Evolutionary conservation across 1,140 invertebrate genomes (phyloP), one percentile per base, ranked within the genome.

Genomic region (Drosophila mojavensis): DNA sequence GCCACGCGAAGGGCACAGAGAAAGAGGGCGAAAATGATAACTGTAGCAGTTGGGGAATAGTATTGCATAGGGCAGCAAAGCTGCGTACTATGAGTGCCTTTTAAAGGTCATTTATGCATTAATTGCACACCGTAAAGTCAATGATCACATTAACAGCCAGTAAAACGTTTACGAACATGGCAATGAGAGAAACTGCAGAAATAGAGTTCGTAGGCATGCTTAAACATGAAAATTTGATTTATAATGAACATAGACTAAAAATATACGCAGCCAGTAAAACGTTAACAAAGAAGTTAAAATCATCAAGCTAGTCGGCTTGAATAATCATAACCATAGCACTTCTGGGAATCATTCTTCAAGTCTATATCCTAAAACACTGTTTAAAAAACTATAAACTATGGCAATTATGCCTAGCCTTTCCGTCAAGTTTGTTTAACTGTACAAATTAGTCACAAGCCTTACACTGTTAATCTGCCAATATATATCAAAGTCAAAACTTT

Each of bases 401-500:
- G 6, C 36, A 33, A 33, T 33, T 33, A 33, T 17, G 15, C 1
- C 6, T 17, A 17, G 4, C 7, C 43, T 17, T 15, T 20, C 5
- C n/a, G 17, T 9, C n/a, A 47, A 17, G 15, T 4, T 17, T n/a
- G n/a, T 4, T 15, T 17, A 7, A 47, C 5, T 65, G 62, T 47
- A 7, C 48, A 65, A 65, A 65, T 56, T 59, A 59, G 28, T 51
- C n/a, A 36, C 17, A 50, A 28, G 4, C 58, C 17, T 43, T 60
- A 30, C 24, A 30, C 24, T 30, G 43, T 60, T 17, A 30, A 39
- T n/a, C 28, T 43, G 55, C 41, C 24, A n/a, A 59, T 51, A 51
- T 59, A 28, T 43, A 33, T 59, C 55, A 67, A 58, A 58, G 45
- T 51, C 65, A 60, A 60, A 60, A 43, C 30, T 6, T 67, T 51